Evolutionary conservation across 2,888 invertebrate genomes (phyloP).

Genomic region (Eurytoma californica): DNA sequence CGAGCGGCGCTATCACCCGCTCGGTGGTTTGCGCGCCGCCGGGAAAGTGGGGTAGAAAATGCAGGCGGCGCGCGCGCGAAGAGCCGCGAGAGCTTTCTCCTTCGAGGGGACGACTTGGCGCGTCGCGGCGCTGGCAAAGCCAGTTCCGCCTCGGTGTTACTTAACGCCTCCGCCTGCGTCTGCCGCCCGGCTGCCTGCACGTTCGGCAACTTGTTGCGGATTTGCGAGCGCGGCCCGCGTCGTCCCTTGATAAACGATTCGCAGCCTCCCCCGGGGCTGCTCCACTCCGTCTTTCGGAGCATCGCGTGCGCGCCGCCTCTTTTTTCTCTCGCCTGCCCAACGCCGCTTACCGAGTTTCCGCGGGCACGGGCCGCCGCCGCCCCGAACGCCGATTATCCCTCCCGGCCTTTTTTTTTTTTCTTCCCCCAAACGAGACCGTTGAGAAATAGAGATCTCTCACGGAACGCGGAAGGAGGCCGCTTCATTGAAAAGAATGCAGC

Average conservation of each 20-base stretch:
- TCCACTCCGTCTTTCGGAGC: too few relatives aligned
- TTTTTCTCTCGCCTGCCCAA: not conserved
- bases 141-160: not conserved
- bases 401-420: too few relatives aligned
- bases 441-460: too few relatives aligned
- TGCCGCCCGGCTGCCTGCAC: not conserved
- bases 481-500: too few relatives aligned
- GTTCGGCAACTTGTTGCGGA: constrained; percentile 52
- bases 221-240: not conserved
- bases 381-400: not conserved
- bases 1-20: constrained; percentile 6
- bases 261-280: not conserved
- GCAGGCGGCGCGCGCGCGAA: not conserved
- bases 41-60: not conserved
- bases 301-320: not conserved
- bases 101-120: constrained; percentile 10
- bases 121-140: not conserved
- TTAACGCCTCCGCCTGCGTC: constrained; percentile 1
- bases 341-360: too few relatives aligned
- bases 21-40: not conserved
- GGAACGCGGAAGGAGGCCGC: too few relatives aligned
- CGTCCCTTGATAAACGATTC: constrained; percentile 26
- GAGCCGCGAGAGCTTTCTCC: not conserved
- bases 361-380: not conserved
- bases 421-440: too few relatives aligned